These are phyloP conservation scores for Lagria hirta DNA, from an alignment of 2,888 invertebrate genomes.

Conservation along the genomic window DNA sequence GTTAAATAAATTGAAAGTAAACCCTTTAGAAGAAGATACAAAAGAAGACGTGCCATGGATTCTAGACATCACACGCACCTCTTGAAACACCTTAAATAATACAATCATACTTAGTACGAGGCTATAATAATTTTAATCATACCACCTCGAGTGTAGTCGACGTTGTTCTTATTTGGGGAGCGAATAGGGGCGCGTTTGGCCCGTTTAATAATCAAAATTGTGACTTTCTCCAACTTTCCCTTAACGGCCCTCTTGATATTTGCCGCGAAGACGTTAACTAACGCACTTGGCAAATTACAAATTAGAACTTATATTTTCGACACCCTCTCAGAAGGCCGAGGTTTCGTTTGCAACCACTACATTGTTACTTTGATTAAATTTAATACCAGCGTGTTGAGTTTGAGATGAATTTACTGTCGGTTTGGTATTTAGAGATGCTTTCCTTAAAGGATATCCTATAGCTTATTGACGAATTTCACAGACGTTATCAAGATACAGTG, in stretches of 20 bases:
- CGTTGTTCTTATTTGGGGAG: slow-evolving; percentile 41
- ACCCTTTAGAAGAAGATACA: slow-evolving; percentile 26
- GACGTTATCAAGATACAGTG: neutral
- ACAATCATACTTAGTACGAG: slow-evolving; percentile 51
- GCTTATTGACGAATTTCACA: neutral
- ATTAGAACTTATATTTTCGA: slow-evolving; percentile 53
- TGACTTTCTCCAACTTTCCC: slow-evolving; percentile 51
- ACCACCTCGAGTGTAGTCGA: slow-evolving; percentile 32
- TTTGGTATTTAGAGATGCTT: slow-evolving; percentile 38
- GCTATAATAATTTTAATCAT: slow-evolving; percentile 53
- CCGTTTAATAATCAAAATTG: slow-evolving; percentile 51
- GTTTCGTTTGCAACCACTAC: slow-evolving; percentile 43
- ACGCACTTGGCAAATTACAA: slow-evolving; percentile 53
- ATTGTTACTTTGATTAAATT: slow-evolving; percentile 54
- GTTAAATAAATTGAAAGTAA: too few relatives aligned
- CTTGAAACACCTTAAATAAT: slow-evolving; percentile 51
- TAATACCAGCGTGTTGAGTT: slow-evolving; percentile 44
- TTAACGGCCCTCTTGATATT: slow-evolving; percentile 51
- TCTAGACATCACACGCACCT: slow-evolving; percentile 36
- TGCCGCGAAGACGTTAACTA: slow-evolving; percentile 50
- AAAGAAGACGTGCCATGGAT: slow-evolving; percentile 21
- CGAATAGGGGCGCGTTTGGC: slow-evolving; percentile 44
- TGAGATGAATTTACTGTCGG: slow-evolving; percentile 39
- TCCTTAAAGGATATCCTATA: too few relatives aligned
- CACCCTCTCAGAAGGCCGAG: slow-evolving; percentile 39